These are phyloP conservation scores for Pilophorus perplexus DNA, from an alignment of 2,888 invertebrate species.

Conservation along the genomic window DNA sequence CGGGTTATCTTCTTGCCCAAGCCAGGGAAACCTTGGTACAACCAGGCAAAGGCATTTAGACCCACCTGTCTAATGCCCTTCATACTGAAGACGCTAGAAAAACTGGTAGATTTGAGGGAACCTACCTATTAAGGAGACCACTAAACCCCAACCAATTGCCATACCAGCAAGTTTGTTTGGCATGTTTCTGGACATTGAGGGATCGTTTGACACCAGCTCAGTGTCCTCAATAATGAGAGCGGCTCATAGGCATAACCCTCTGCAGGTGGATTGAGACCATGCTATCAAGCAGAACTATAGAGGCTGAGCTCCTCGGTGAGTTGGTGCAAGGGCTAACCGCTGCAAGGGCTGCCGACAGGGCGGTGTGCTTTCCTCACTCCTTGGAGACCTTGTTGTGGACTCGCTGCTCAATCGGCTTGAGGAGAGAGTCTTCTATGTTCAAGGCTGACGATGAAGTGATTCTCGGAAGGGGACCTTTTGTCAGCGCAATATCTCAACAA, in stretches of 20 bases:
- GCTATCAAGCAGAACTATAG: neutral
- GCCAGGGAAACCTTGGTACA: too few species aligned
- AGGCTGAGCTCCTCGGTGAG: neutral
- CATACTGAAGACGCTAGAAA: slow-evolving; percentile 19
- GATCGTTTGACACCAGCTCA: slow-evolving; percentile 32
- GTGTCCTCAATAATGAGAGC: neutral
- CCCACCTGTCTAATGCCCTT: slow-evolving; percentile 31
- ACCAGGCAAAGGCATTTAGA: slow-evolving; percentile 27
- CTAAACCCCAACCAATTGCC: slow-evolving; percentile 10
- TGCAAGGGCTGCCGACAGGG: slow-evolving; percentile 50
- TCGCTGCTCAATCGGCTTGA: slow-evolving; percentile 42
- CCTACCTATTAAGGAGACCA: neutral
- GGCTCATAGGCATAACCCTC: neutral
- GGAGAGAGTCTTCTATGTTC: neutral
- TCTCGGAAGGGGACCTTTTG: neutral
- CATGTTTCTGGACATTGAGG: slow-evolving; percentile 34
- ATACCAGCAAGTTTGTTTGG: slow-evolving; percentile 4
- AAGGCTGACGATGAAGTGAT: slow-evolving; percentile 6
- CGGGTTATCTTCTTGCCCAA: too few species aligned
- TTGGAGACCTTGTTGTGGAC: slow-evolving; percentile 50
- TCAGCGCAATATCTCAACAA: neutral
- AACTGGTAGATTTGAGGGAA: slow-evolving; percentile 20
- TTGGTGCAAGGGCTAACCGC: neutral
- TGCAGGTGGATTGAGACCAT: slow-evolving; percentile 21
- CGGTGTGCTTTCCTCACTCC: slow-evolving; percentile 50